These are phyloP conservation scores for Spheniscus mendiculus DNA, from an alignment of 2,113 vertebrate genomes.

Conservation along the genomic window DNA sequence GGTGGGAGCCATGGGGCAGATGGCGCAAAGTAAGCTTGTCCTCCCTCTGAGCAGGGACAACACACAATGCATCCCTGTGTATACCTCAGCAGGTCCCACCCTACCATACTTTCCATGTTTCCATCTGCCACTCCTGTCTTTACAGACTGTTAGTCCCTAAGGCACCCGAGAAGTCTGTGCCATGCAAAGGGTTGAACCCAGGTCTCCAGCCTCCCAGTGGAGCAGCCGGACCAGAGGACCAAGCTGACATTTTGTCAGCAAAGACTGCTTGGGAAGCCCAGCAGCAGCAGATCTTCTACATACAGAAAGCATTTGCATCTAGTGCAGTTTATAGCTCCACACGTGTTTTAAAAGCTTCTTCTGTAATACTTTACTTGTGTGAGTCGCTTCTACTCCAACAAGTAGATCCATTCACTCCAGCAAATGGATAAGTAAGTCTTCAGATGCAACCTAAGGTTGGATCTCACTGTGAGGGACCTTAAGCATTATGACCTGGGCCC, in stretches of 20 bases:
- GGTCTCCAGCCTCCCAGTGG: neutral
- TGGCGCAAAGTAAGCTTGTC: neutral
- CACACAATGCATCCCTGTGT: neutral
- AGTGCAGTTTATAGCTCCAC: neutral
- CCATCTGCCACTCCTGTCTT: neutral
- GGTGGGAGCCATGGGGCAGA: neutral
- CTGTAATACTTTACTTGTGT: neutral
- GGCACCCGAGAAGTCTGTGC: neutral
- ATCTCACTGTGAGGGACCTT: neutral
- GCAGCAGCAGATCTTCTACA: constrained; percentile 42
- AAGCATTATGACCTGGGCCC: neutral
- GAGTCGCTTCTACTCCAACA: neutral
- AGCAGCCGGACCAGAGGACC: neutral
- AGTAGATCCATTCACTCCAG: neutral
- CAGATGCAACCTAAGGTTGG: neutral
- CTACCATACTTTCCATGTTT: neutral
- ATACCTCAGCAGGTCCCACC: neutral
- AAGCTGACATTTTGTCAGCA: neutral
- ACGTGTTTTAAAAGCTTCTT: neutral
- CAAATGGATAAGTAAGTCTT: neutral
- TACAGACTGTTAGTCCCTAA: neutral
- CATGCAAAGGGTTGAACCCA: neutral
- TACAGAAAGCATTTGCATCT: neutral
- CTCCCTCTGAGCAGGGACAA: neutral
- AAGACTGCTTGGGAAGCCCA: neutral